Evolutionary conservation across 2,888 invertebrate species (phyloP).

Genomic region (Stenodera caucasica): DNA sequence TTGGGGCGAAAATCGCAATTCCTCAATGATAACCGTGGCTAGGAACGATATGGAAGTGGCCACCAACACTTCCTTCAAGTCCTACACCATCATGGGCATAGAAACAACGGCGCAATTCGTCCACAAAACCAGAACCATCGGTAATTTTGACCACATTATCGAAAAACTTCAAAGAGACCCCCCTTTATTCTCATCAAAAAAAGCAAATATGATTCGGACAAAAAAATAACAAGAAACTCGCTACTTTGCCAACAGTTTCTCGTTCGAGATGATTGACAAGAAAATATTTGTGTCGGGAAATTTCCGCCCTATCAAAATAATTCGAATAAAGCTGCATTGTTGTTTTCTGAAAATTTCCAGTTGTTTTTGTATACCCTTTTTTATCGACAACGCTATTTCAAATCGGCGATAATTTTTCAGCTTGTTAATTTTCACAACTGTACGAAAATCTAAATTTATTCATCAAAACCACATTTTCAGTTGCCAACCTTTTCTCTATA

Average conservation of each 20-base stretch:
- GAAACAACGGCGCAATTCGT: conserved; percentile 39
- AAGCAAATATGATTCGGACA: too few species aligned
- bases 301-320: background rate
- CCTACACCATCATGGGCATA: conserved; percentile 42
- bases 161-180: too few species aligned
- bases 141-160: too few species aligned
- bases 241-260: background rate
- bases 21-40: conserved; percentile 45
- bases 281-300: background rate
- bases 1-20: background rate
- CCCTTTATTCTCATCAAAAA: background rate
- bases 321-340: too few species aligned
- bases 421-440: conserved; percentile 16
- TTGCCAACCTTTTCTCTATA: conserved; percentile 26
- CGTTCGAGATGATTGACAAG: background rate
- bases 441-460: conserved; percentile 25
- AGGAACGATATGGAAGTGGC: conserved; percentile 45
- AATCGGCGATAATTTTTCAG: too few species aligned
- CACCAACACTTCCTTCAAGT: conserved; percentile 37
- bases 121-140: conserved; percentile 39
- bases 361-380: too few species aligned
- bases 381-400: too few species aligned
- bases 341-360: too few species aligned
- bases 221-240: background rate
- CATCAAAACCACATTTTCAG: conserved; percentile 24